Evolutionary conservation across 2,888 invertebrate genomes (phyloP), one percentile per base, ranked within the genome.

Genomic region (Dusona sp.): DNA sequence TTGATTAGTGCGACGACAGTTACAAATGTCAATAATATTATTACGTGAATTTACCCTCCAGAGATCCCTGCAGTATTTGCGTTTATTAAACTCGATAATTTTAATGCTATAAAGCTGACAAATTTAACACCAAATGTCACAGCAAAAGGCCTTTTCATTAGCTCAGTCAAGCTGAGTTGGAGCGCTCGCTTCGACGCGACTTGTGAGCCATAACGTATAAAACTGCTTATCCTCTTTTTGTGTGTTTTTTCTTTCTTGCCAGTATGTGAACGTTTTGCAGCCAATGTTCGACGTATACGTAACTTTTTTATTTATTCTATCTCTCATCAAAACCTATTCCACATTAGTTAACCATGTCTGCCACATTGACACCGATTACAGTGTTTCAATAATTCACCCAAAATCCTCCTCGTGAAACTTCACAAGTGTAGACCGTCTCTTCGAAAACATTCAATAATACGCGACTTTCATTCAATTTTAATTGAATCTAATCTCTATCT

Each of bases 61-160:
- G 36, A 54, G 51, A 51, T 73, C 73, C 51, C 51, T 33, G 51
- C 54, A 54, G 73, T 54, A 73, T 36, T 73, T 73, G 73, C 54
- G 29, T 72, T 72, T 51, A 29, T 72, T 67, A 67, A 38, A 67
- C 33, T 38, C 65, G 65, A 67, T 67, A 7, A 61, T 61, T 67
- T 38, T 4, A 19, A 67, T 22, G 38, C 65, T 67, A 67, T 67
- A 38, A 67, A 68, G 68, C 38, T 22, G 68, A 68, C 68, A 38
- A 68, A 22, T 68, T 68, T 22, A 68, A 68, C 68, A 38, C 38
- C 42, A 38, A 68, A 38, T 42, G 42, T 68, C 38, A 68, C 38
- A 68, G 22, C 68, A 73, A 73, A 73, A 73, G 54, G 73, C 51
- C 73, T 54, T 45, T 73, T 72, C 70, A 45, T 70, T 19, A 42